These are phyloP conservation scores for Oceanodroma leucorhoa DNA, from an alignment of 2,797 vertebrate genomes.

Conservation along the genomic window DNA sequence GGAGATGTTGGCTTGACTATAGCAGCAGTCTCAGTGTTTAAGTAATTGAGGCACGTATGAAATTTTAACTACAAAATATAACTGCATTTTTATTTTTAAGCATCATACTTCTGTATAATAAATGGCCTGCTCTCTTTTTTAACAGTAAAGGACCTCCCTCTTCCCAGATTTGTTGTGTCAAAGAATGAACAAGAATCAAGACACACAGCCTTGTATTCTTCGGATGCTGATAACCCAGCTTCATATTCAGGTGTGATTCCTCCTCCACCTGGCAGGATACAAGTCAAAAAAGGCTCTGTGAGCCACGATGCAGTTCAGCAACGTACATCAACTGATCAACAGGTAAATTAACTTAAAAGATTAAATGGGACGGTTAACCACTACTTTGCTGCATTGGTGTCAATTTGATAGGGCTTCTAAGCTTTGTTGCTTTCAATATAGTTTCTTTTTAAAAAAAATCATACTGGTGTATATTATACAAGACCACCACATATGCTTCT, in stretches of 20 bases:
- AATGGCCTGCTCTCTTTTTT: not conserved
- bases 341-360: constrained; percentile 76
- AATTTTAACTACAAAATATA: not conserved
- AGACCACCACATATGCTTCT: not conserved
- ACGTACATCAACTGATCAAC: constrained; percentile 85
- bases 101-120: not conserved
- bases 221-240: constrained; percentile 89
- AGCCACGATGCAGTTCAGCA: constrained; percentile 90
- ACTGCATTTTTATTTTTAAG: not conserved
- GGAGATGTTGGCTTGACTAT: not conserved
- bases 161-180: constrained; percentile 91
- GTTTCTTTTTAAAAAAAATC: not conserved
- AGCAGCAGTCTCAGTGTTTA: not conserved
- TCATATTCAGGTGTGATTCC: constrained; percentile 93
- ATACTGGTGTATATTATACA: not conserved
- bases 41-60: not conserved
- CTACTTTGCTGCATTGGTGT: not conserved
- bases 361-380: not conserved
- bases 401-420: not conserved
- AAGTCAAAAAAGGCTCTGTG: constrained; percentile 89
- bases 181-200: constrained; percentile 94
- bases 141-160: constrained; percentile 94
- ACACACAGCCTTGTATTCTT: constrained; percentile 84
- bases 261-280: constrained; percentile 87
- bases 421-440: not conserved